Percentiles rank a stretch among this genome's conserved stretches.
Conservation (phyloP, 2,888 invertebrate genomes). For the Megastigmus dorsalis region DNA sequence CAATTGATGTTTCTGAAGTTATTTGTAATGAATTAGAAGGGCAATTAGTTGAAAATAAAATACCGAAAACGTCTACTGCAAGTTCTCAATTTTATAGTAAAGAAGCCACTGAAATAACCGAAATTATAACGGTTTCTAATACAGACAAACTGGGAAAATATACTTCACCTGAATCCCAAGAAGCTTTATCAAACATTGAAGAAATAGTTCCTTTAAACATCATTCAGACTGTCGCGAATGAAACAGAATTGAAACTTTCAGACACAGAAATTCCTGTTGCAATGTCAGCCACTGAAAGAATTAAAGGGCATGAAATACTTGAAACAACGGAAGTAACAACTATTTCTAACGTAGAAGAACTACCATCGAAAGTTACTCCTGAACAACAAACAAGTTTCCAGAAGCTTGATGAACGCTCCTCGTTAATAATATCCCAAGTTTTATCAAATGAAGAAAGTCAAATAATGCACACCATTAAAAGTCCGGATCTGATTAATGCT, state of each 20-base stretch:
- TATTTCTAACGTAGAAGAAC: constrained; percentile 63
- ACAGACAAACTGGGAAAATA: constrained; percentile 16
- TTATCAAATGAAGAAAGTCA: constrained; percentile 62
- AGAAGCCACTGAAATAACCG: constrained; percentile 60
- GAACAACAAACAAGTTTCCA: constrained; percentile 63
- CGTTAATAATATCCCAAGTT: constrained; percentile 59
- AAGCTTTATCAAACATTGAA: constrained; percentile 61
- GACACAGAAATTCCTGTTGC: constrained; percentile 58
- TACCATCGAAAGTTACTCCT: constrained; percentile 55
- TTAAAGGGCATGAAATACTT: constrained; percentile 68
- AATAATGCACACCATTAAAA: constrained; percentile 52
- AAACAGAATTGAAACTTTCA: constrained; percentile 58
- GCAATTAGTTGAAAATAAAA: constrained; percentile 52
- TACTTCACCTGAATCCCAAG: constrained; percentile 59
- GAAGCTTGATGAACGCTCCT: constrained; percentile 54
- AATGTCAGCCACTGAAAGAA: constrained; percentile 68
- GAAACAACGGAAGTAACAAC: constrained; percentile 63
- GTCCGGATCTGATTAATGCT: constrained; percentile 69
- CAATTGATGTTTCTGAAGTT: constrained; percentile 59
- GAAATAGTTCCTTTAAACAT: constrained; percentile 62
- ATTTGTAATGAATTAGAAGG: constrained; percentile 61
- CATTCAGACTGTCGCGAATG: constrained; percentile 60
- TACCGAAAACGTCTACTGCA: constrained; percentile 56
- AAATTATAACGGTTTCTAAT: constrained; percentile 55
- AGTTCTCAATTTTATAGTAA: constrained; percentile 65